phyloP scores from a whole-genome alignment of 2,888 invertebrate genomes.

The Adineta ricciae region DNA sequence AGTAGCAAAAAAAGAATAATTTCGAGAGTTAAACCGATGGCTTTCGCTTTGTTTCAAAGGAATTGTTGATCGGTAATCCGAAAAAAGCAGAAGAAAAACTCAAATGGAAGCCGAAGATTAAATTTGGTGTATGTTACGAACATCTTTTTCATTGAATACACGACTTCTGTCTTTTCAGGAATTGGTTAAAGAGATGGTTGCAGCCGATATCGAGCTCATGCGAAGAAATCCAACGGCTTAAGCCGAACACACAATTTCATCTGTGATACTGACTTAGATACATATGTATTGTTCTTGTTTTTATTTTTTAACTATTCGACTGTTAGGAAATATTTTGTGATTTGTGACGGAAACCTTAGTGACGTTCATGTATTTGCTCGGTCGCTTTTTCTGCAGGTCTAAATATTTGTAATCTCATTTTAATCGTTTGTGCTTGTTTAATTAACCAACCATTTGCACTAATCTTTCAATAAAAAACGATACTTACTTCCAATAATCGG shows the following conservation, averaged over 20 bases:
- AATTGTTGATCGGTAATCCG: slow-evolving; percentile 80
- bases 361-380: neutral
- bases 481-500: too few relatives aligned
- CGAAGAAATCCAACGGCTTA: slow-evolving; percentile 75
- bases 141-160: neutral
- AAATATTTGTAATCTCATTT: neutral
- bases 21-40: neutral
- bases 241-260: neutral
- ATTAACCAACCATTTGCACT: neutral
- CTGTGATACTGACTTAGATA: neutral
- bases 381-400: neutral
- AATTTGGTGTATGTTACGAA: slow-evolving; percentile 55
- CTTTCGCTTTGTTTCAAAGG: slow-evolving; percentile 46
- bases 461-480: too few relatives aligned
- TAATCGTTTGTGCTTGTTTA: neutral
- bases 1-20: slow-evolving; percentile 37
- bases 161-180: slow-evolving; percentile 49
- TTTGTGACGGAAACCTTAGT: neutral
- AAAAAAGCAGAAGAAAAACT: slow-evolving; percentile 75
- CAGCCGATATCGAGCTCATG: slow-evolving; percentile 79
- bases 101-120: slow-evolving; percentile 75
- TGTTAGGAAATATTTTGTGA: neutral
- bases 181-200: slow-evolving; percentile 87
- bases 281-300: neutral
- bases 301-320: neutral